Conservation (phyloP, 2,797 vertebrate species). For the Poecile montanus region DNA sequence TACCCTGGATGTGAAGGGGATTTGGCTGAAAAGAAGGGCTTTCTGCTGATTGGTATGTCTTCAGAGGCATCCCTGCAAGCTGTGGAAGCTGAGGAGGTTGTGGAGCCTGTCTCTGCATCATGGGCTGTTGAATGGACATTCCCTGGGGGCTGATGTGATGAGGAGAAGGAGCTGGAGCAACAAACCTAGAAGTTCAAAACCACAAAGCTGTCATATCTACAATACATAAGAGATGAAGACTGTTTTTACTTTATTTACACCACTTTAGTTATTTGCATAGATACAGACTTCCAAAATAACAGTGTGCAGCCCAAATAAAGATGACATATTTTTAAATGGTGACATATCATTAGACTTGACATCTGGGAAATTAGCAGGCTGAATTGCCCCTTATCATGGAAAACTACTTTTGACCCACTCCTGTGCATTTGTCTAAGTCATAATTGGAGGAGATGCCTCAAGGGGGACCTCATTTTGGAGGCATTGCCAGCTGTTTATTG, state of each 20-base stretch:
- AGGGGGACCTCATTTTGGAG: background rate
- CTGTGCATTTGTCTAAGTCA: background rate
- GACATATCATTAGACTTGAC: background rate
- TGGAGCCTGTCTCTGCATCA: conserved; percentile 69
- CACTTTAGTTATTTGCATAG: background rate
- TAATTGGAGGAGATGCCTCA: background rate
- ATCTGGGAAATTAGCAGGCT: background rate
- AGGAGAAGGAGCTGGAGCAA: conserved; percentile 66
- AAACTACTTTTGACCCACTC: background rate
- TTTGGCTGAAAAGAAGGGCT: conserved; percentile 72
- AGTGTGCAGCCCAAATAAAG: background rate
- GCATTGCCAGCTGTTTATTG: background rate
- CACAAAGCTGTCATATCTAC: background rate
- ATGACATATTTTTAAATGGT: background rate
- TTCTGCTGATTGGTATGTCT: conserved; percentile 67
- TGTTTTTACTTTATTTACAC: background rate
- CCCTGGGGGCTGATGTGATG: conserved; percentile 74
- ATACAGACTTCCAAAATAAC: background rate
- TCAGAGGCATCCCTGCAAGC: conserved; percentile 61
- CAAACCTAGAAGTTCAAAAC: conserved; percentile 72
- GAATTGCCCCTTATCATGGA: background rate
- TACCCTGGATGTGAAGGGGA: conserved; percentile 79
- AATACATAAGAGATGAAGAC: background rate
- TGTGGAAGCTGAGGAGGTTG: conserved; percentile 70
- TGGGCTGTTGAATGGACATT: conserved; percentile 53